Evolutionary conservation across 2,113 vertebrate genomes (phyloP).

Genomic region (Podilymbus podiceps): DNA sequence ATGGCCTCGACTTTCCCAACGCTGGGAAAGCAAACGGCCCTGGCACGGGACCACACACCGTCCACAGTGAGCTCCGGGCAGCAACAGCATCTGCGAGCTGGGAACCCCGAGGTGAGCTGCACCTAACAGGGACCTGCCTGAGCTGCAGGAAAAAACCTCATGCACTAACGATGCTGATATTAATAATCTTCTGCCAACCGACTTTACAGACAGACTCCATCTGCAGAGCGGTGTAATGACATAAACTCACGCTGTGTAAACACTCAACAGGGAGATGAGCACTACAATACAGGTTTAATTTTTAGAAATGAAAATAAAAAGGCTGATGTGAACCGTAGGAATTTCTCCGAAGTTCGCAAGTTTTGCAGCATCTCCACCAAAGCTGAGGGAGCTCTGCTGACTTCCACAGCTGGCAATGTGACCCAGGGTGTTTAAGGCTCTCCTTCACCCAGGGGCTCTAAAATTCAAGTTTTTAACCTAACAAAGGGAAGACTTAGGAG

Average conservation of each 20-base stretch:
- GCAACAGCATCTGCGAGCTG: neutral
- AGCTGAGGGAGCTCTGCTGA: neutral
- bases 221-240: neutral
- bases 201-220: neutral
- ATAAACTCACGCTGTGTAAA: neutral
- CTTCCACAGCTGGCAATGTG: neutral
- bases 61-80: neutral
- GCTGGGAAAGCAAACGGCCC: neutral
- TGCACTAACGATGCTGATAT: neutral
- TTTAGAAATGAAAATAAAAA: neutral
- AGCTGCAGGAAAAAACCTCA: neutral
- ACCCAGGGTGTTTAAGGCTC: neutral
- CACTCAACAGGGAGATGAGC: neutral
- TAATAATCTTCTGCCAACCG: neutral
- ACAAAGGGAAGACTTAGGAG: rapidly evolving
- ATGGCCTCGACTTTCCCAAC: neutral
- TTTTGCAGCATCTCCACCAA: neutral
- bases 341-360: neutral
- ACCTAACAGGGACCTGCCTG: rapidly evolving
- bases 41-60: too few species aligned
- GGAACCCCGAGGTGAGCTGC: neutral
- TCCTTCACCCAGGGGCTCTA: neutral
- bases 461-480: neutral
- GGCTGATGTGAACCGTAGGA: neutral
- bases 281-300: neutral